A percentile compares a stretch with the other conserved stretches of the same genome.
These are phyloP conservation scores for Pagetopsis macropterus DNA, from an alignment of 2,797 vertebrate genomes.

Conservation along the genomic window DNA sequence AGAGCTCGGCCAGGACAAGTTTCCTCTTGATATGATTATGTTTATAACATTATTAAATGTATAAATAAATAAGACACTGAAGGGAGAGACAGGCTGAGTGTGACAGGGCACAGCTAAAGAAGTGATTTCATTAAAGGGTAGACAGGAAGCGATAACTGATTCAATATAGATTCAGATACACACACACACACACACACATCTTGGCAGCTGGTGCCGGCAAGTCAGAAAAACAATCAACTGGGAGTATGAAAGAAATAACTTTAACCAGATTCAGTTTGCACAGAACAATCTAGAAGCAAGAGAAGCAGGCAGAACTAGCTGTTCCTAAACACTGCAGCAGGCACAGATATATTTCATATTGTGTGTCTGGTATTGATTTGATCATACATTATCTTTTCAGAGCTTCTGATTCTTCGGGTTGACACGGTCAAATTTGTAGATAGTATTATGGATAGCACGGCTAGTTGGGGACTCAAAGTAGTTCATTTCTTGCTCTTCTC, in stretches of 20 bases:
- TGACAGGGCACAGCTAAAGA: background rate
- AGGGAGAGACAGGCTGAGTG: slow-evolving; percentile 5
- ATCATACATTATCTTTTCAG: background rate
- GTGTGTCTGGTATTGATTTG: too few species aligned
- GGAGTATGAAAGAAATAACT: too few species aligned
- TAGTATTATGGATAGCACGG: background rate
- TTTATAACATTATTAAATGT: slow-evolving; percentile 24
- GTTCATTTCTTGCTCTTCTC: too few species aligned
- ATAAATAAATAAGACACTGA: slow-evolving; percentile 7
- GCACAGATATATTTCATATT: background rate
- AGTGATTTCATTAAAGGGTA: slow-evolving; percentile 16
- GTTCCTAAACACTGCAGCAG: background rate
- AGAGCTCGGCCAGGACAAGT: slow-evolving; percentile 14
- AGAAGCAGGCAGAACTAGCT: background rate
- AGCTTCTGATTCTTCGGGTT: background rate
- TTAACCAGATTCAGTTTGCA: background rate
- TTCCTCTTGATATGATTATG: slow-evolving; percentile 31
- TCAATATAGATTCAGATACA: slow-evolving; percentile 5
- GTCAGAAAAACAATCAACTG: too few species aligned
- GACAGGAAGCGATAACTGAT: background rate
- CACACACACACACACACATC: background rate
- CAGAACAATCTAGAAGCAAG: background rate
- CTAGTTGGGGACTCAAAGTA: background rate
- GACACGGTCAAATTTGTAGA: background rate
- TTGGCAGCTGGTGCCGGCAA: too few species aligned